A percentile compares a stretch with the other conserved stretches of the same genome.
phyloP scores from a whole-genome alignment of 2,888 invertebrate species.

The Pseudeuparius sepicola region DNA sequence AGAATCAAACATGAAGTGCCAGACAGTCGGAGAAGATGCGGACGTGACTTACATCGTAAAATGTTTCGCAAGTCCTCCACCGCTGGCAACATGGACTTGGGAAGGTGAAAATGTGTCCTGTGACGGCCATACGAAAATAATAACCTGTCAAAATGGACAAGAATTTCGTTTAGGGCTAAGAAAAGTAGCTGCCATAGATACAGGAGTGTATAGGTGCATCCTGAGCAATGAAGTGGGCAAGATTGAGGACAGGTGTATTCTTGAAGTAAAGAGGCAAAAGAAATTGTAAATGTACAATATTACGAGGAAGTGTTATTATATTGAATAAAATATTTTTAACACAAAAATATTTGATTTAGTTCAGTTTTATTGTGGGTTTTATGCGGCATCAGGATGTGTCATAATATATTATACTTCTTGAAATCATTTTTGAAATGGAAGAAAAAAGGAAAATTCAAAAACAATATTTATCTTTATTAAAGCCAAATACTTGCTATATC shows the following conservation, averaged over 20 bases:
- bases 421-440: no score
- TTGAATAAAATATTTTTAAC: no score
- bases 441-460: no score
- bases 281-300: no score
- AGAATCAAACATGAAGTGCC: slow-evolving; percentile 16
- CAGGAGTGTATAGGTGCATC: slow-evolving; percentile 18
- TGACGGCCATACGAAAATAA: slow-evolving; percentile 15
- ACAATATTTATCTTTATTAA: no score
- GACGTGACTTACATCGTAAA: slow-evolving; percentile 17
- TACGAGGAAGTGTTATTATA: no score
- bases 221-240: slow-evolving; percentile 16
- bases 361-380: no score
- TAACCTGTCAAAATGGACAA: slow-evolving; percentile 15
- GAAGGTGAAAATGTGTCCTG: slow-evolving; percentile 15
- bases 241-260: slow-evolving; percentile 11
- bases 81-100: slow-evolving; percentile 18
- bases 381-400: no score
- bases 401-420: no score
- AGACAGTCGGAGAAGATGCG: slow-evolving; percentile 17
- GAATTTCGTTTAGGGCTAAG: slow-evolving; percentile 19
- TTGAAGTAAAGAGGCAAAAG: slow-evolving; percentile 15
- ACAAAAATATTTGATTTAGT: no score
- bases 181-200: slow-evolving; percentile 15
- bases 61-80: slow-evolving; percentile 16
- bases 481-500: no score